Evolutionary conservation across 2,797 vertebrate species (phyloP), one percentile per base, ranked within the genome.

Genomic region (Eremophila alpestris): DNA sequence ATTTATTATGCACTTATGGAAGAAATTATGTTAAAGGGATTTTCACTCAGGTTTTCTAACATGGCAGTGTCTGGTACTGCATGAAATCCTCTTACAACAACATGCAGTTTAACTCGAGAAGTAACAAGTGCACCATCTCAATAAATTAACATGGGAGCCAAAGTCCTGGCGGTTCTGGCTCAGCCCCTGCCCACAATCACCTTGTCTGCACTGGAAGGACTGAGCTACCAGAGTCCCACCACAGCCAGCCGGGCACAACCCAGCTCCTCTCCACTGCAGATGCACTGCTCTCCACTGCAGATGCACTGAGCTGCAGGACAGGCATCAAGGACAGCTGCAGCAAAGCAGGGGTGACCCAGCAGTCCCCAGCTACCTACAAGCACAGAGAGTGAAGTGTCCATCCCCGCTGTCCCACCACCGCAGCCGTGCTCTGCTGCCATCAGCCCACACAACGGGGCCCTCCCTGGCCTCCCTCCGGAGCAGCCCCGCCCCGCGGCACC

Each of bases 171-270:
- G 6, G 32, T 11, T 9, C 17, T 10, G 30, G 58, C 36, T n/a
- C 64, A 65, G 49, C 6, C 40, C 26, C 32, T 32, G 64, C 46
- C 45, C 65, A 5, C 5, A 51, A 60, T 30, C 22, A 2, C 48
- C 20, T 2, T 20, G 59, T 2, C n/a, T 16, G 46, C n/a, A 8
- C 3, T 0, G 8, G 54, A 36, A 49, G 43, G 46, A 5, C 5
- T 5, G n/a, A 68, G 24, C 45, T 4, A 1, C 0, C 0, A 1
- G 1, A 30, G 36, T n/a, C 9, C 34, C 77, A 34, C 5, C 41
- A 3, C 27, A 5, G 32, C 2, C 45, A 16, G 30, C 0, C 0
- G 13, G 40, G 58, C 49, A 52, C 36, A 30, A 4, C 27, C 26
- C 59, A 20, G 41, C 30, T 2, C 0, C 49, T 16, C n/a, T 14